Evolutionary conservation across 2,888 invertebrate species (phyloP).

Genomic region (Anagyrus pseudococci): DNA sequence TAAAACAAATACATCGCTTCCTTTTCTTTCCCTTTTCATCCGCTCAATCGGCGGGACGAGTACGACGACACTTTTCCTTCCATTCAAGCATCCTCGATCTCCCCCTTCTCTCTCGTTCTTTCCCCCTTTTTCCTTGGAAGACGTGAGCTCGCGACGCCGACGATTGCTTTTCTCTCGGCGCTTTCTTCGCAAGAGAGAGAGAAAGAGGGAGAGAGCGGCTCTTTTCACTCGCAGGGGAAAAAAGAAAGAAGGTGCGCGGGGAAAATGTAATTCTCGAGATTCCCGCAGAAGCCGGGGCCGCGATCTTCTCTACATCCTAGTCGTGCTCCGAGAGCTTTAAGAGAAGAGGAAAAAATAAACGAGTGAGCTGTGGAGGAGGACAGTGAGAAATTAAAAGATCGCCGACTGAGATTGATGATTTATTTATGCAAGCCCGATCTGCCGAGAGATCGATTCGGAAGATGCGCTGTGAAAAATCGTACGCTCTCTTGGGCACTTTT

Average conservation of each 20-base stretch:
- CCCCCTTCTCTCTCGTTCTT: neutral
- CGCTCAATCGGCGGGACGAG: neutral
- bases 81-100: neutral
- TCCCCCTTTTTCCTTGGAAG: neutral
- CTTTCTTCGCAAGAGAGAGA: constrained; percentile 19
- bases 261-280: constrained; percentile 29
- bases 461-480: too few relatives aligned
- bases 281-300: constrained; percentile 18
- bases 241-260: constrained; percentile 6
- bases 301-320: constrained; percentile 4
- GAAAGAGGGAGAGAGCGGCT: too few relatives aligned
- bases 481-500: too few relatives aligned
- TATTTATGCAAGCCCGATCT: constrained; percentile 2
- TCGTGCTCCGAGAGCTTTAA: too few relatives aligned
- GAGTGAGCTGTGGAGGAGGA: neutral
- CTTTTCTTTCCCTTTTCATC: neutral
- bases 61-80: constrained; percentile 17
- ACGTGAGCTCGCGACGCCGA: neutral
- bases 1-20: constrained; percentile 20
- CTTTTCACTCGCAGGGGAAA: too few relatives aligned
- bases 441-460: constrained; percentile 18
- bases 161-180: constrained; percentile 20
- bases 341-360: neutral
- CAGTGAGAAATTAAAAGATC: constrained; percentile 27
- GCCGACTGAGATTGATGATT: constrained; percentile 24